A percentile compares a stretch with the other conserved stretches of the same genome.
phyloP scores from a whole-genome alignment of 2,888 invertebrate species.

The Cybosia mesomella region DNA sequence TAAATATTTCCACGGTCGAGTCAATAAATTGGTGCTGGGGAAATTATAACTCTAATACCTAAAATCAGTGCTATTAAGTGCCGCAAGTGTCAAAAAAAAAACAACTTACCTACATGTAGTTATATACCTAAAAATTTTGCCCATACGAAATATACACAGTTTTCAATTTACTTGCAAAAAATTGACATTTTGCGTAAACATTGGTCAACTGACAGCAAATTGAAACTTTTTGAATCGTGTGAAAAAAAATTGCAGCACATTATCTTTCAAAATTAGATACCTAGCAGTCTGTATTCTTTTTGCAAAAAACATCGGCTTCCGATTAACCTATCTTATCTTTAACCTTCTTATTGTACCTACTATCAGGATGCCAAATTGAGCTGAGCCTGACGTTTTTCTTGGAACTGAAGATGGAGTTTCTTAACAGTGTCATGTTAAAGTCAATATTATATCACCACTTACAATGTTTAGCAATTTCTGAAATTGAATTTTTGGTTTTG shows the following conservation, averaged over 20 bases:
- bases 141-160: neutral
- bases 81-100: neutral
- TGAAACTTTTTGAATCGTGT: neutral
- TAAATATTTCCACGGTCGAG: neutral
- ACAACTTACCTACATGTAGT: neutral
- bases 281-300: neutral
- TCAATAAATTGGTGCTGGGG: neutral
- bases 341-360: neutral
- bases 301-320: neutral
- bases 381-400: neutral
- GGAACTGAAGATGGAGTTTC: neutral
- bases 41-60: neutral
- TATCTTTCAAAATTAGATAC: neutral
- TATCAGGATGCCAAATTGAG: neutral
- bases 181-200: neutral
- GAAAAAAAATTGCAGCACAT: neutral
- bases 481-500: too few relatives aligned
- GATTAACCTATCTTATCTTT: neutral
- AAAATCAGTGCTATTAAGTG: neutral
- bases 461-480: too few relatives aligned
- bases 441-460: neutral
- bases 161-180: neutral
- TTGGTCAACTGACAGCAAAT: neutral
- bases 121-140: neutral
- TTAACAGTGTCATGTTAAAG: neutral